Base-by-base conservation (phyloP, 2,113 vertebrate species). In the Oncorhynchus kisutch region DNA sequence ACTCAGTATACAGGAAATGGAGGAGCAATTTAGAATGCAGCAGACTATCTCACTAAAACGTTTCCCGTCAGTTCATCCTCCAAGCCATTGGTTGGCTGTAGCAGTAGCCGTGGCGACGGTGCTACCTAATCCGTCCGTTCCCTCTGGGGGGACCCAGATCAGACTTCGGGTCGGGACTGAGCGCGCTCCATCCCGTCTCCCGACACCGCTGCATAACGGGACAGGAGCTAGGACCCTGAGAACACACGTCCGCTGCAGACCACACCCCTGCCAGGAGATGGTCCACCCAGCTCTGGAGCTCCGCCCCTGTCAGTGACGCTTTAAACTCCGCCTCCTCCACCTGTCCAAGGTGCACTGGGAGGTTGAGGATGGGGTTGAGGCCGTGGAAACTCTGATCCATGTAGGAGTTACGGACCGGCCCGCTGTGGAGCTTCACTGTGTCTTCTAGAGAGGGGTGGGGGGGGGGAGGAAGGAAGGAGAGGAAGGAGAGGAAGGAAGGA, bases 351-450 rank as follows among this genome's bases (percentile, higher is more conserved):
- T 91, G 94, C 67, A 97, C 81, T 0, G 97, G 96, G 82, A 99
- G 92, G 77, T 95, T 95, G 60, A 99, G 93, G 18, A 99, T 94
- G 0, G 96, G 95, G 88, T 98, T 99, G 77, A 99, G 92, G 69
- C 97, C 96, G 77, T 98, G 97, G 92, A 99, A 99, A 67, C 96
- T 99, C 92, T 99, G 97, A 90, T 99, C 98, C 97, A 98, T 98
- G 92, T 99, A 99, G 1, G 96, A 93, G 20, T 96, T 96, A 79
- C 93, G 95, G 0, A 89, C 82, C 0, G 98, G 98, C 0, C 98
- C 98, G 0, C 75, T 85, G 88, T 99, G 97, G 3, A 95, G 71
- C 83, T 90, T 95, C 81, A 90, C 13, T 0, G 95, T 89, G n/a
- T 97, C 97, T 60, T 96, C 98, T 99, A 94, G 4, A 86, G 20